Base-by-base conservation (phyloP, 2,797 vertebrate species). In the Clarias laeviceps region DNA sequence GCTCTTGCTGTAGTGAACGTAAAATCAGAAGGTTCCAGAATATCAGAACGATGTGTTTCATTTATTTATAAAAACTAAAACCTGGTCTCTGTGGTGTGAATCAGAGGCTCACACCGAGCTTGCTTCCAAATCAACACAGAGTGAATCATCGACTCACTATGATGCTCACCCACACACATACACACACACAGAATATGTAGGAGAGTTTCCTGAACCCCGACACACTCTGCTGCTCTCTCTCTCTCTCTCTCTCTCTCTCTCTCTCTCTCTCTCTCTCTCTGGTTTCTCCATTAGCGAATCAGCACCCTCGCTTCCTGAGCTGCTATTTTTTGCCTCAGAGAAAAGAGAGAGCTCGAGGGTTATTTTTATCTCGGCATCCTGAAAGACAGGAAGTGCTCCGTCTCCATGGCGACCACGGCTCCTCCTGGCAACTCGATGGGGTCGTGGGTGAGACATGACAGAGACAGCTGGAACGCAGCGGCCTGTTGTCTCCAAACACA, bases 341-440 rank as follows among this genome's bases (percentile, higher is more conserved):
- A 11, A 83, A 50, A 32, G 68, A 17, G 72, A 12, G 4, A 0
- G 45, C 45, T 50, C 1, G 64, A 86, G 0, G 15, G 15, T 90
- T 95, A 95, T 95, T 95, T 96, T 95, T 95, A 95, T 92, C 93
- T 80, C 84, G 0, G 69, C 92, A 92, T 94, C 91, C 93, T 93
- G 90, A 94, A 90, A 94, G 92, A 93, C 89, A 90, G 93, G 90
- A 93, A 90, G 87, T 91, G 80, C 93, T 93, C 69, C 6, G 17
- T 90, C 82, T 91, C 93, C 92, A 94, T 95, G 90, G 94, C 90
- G 94, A 95, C 94, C 89, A 89, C 84, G 84, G 82, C 68, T 92
- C 88, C 87, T 80, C 64, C 56, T 9, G 24, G 79, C 83, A 8
- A 64, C 50, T 11, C n/a, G 2, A 37, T 76, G 22, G 20, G n/a